Evolutionary conservation across 2,888 invertebrate species (phyloP), one percentile per base, ranked within the genome.

Genomic region (Drosophila suboccidentalis): DNA sequence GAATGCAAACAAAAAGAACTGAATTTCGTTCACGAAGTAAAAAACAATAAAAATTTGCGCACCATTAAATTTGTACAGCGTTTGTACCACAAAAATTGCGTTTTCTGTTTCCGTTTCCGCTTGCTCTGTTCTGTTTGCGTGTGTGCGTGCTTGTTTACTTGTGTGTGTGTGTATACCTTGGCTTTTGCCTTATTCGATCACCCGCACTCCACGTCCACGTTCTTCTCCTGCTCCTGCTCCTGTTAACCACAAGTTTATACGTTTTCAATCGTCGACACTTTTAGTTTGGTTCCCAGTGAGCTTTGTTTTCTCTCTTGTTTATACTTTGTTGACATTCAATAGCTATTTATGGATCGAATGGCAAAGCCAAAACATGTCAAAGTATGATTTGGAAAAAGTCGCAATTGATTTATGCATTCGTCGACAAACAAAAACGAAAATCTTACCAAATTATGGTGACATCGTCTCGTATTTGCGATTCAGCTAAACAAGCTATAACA

Each of bases 1-100:
- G 57, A 66, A 59, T 67, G 64, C 75, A 76, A 76, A 63, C 51
- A 71, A 60, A 69, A 41, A 53, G 9, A 49, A 50, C 41, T 39
- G 9, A 63, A 59, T 36, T 55, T 38, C 9, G 9, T 13, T n/a
- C 46, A 43, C 69, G 36, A 61, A 60, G 60, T 49, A 62, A 49
- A 15, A 66, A 80, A 78, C 84, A 87, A 89, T 89, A 74, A 80
- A 88, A 89, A 82, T 82, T 77, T 82, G 71, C 82, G 83, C 83
- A 69, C 86, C 88, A 89, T 88, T 88, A 88, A 88, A 78, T 88
- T 78, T 86, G 73, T 77, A 83, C 77, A 66, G 82, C 58, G 59
- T 57, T 68, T 64, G 68, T 73, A 57, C 73, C 75, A 68, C 69
- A 66, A 73, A 67, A 82, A 75, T 67, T 60, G 60, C 47, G 55